Percentiles rank a stretch among this genome's conserved stretches.
Conservation (phyloP, 2,888 invertebrate species). For the Troides helena region DNA sequence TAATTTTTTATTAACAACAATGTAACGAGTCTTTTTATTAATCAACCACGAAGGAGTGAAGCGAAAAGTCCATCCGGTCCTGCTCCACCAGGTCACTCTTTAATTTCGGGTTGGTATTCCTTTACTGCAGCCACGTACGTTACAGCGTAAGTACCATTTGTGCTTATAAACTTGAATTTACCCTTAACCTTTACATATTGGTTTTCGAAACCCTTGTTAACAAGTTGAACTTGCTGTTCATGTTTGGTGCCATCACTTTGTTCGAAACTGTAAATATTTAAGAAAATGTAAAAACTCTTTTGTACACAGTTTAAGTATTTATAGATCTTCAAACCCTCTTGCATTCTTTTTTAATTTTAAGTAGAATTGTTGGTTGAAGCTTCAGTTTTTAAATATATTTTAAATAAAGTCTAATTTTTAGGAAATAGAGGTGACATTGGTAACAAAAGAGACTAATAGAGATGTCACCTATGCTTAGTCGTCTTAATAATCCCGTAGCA, state of each 20-base stretch:
- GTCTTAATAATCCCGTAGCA: too few relatives aligned
- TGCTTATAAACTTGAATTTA: constrained; percentile 64
- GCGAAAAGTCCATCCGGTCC: constrained; percentile 43
- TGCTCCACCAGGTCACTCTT: constrained; percentile 49
- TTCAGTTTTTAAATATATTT: too few relatives aligned
- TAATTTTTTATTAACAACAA: constrained; percentile 14
- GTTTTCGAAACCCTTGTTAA: constrained; percentile 64
- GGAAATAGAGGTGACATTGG: too few relatives aligned
- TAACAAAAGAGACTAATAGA: too few relatives aligned
- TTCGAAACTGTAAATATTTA: constrained; percentile 45
- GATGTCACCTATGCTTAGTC: too few relatives aligned
- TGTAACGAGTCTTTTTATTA: constrained; percentile 5
- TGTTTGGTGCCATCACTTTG: constrained; percentile 65
- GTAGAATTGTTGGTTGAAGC: too few relatives aligned
- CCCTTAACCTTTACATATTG: constrained; percentile 69
- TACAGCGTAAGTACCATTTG: constrained; percentile 71
- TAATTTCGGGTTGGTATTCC: constrained; percentile 51
- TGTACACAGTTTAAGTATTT: too few relatives aligned
- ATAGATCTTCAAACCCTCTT: too few relatives aligned
- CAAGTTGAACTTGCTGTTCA: constrained; percentile 64
- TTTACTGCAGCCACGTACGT: constrained; percentile 68
- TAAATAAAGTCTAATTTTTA: too few relatives aligned
- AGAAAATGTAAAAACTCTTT: too few relatives aligned
- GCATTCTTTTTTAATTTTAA: too few relatives aligned
- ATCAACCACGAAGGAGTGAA: constrained; percentile 39